Evolutionary conservation across 2,797 vertebrate species (phyloP).

Genomic region (Paratrypauchen microcephalus): DNA sequence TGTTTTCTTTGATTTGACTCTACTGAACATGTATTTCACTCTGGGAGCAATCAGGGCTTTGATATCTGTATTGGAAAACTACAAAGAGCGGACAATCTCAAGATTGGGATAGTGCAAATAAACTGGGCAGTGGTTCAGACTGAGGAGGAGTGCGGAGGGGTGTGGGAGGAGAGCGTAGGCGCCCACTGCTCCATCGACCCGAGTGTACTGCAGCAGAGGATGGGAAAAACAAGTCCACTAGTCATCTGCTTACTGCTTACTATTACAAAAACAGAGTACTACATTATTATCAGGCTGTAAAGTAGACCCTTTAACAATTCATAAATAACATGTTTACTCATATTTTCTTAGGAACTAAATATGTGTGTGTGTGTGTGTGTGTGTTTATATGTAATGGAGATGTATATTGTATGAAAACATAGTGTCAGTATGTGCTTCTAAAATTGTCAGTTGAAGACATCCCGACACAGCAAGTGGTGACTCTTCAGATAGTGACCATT

Average conservation of each 20-base stretch:
- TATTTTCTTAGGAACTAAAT: background rate
- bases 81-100: conserved; percentile 65
- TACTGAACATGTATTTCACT: conserved; percentile 41
- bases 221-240: conserved; percentile 31
- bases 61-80: conserved; percentile 55
- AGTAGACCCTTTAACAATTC: background rate
- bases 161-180: conserved; percentile 65
- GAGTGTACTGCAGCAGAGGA: conserved; percentile 58
- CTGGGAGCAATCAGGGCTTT: conserved; percentile 52
- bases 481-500: conserved; percentile 3
- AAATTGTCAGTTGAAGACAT: background rate
- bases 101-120: conserved; percentile 70
- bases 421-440: background rate
- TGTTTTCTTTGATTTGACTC: conserved; percentile 51
- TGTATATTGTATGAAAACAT: background rate
- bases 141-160: conserved; percentile 63
- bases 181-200: conserved; percentile 68
- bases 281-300: background rate
- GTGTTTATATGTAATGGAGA: background rate
- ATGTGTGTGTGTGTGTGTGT: too few species aligned
- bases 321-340: background rate
- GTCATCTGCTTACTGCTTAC: conserved; percentile 29
- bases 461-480: background rate
- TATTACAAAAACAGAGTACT: conserved; percentile 13
- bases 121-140: conserved; percentile 68